Percentiles rank a stretch among this genome's conserved stretches.
These are phyloP conservation scores for Syritta pipiens DNA, from an alignment of 2,888 invertebrate genomes.

Conservation along the genomic window DNA sequence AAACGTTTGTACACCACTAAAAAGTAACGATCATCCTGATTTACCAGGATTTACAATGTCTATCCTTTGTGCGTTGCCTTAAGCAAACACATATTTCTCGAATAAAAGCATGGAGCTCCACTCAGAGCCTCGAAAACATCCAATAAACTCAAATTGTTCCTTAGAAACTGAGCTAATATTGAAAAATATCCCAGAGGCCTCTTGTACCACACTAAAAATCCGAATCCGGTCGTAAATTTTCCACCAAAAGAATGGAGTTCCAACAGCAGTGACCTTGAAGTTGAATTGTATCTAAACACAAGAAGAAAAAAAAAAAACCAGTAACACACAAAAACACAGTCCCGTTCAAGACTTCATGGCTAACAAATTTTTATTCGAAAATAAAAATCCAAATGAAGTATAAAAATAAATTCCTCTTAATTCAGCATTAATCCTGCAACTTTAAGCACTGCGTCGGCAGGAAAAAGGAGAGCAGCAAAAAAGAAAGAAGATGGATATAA, in stretches of 20 bases:
- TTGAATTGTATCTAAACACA: neutral
- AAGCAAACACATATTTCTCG: neutral
- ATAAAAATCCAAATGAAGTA: constrained; percentile 35
- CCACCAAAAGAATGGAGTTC: neutral
- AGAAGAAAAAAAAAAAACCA: too few species aligned
- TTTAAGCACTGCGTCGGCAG: neutral
- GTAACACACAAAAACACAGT: neutral
- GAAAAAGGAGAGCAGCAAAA: too few species aligned
- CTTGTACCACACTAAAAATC: too few species aligned
- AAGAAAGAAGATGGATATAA: neutral
- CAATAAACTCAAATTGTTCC: constrained; percentile 10
- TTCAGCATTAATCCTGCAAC: constrained; percentile 19
- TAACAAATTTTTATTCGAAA: constrained; percentile 21
- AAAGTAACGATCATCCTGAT: constrained; percentile 1
- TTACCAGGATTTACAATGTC: neutral
- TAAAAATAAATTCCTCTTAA: constrained; percentile 16
- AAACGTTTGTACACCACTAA: neutral
- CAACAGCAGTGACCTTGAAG: constrained; percentile 25
- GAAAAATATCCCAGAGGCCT: constrained; percentile 32
- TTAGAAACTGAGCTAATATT: constrained; percentile 26
- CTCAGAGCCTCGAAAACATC: neutral
- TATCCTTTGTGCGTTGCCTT: neutral
- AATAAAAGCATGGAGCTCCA: neutral
- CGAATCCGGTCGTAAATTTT: constrained; percentile 29
- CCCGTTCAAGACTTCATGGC: constrained; percentile 8